A percentile compares a stretch with the other conserved stretches of the same genome.
Conservation (phyloP, 2,888 invertebrate genomes). For the Tenthredo mesomela region DNA sequence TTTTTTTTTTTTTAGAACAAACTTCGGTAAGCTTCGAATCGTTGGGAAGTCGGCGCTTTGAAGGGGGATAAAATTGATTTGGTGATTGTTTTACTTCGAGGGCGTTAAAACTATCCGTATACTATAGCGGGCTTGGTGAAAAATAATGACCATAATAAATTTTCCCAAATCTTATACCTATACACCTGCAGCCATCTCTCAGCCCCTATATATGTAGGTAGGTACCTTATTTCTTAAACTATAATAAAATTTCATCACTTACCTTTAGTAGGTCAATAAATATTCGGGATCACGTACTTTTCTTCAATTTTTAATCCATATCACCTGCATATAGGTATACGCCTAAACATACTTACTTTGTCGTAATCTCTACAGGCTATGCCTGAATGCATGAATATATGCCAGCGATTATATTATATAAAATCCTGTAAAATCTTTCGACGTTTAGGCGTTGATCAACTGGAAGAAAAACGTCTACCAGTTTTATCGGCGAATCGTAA, state of each 20-base stretch:
- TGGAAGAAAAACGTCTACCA: slow-evolving; percentile 35
- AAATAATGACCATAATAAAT: slow-evolving; percentile 46
- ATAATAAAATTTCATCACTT: slow-evolving; percentile 47
- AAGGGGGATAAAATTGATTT: slow-evolving; percentile 46
- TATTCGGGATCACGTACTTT: slow-evolving; percentile 29
- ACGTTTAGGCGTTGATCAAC: slow-evolving; percentile 38
- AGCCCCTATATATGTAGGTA: background rate
- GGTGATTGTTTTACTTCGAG: slow-evolving; percentile 48
- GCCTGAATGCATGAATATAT: slow-evolving; percentile 43
- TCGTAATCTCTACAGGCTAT: background rate
- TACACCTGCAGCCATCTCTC: background rate
- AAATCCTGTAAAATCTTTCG: slow-evolving; percentile 16
- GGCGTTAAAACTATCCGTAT: slow-evolving; percentile 46
- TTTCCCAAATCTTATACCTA: slow-evolving; percentile 31
- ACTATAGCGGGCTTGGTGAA: slow-evolving; percentile 19
- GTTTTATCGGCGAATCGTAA: slow-evolving; percentile 37
- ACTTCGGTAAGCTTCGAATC: slow-evolving; percentile 49
- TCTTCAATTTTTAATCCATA: slow-evolving; percentile 28
- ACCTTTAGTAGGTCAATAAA: slow-evolving; percentile 48
- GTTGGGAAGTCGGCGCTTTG: slow-evolving; percentile 15
- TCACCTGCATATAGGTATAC: background rate
- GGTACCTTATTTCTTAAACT: background rate
- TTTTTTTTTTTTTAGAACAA: slow-evolving; percentile 20
- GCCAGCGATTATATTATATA: no score
- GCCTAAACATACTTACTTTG: background rate